Evolutionary conservation across 2,888 invertebrate species (phyloP), one percentile per base, ranked within the genome.

Genomic region (Crocallis elinguaria): DNA sequence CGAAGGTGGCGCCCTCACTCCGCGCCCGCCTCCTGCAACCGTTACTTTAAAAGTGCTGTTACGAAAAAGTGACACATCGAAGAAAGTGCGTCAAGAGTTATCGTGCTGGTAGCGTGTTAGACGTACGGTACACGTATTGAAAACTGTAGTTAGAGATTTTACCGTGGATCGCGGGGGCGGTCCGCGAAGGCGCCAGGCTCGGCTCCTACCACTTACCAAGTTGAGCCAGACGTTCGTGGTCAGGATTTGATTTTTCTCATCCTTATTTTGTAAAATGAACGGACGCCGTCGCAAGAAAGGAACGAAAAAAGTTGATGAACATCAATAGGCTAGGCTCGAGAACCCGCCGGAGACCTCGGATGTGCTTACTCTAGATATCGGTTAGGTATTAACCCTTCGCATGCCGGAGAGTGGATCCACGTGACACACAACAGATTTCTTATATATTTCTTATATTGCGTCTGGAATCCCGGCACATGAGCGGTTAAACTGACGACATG

Each of bases 221-320:
- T 98, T 97, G 88, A 98, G 95, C 98, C 98, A 98, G 92, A 98
- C 96, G 94, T 98, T 98, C 92, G 98, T 98, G 87, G 98, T 97
- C 93, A 98, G 95, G 93, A 98, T 98, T 95, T 98, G 98, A 93
- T 98, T 98, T 95, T 98, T 99, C 95, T 99, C 99, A 93, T 99
- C 98, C 98, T 99, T 89, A 87, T 88, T 88, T 88, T 84, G 88
- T 84, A 75, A 84, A 95, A 92, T 95, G 94, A 92, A 94, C 92
- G 92, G 90, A 87, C 89, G 90, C 85, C 81, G 84, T 82, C 86
- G 88, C 88, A 86, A 88, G 90, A 92, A 88, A 87, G 86, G 86
- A 86, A 88, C 78, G 86, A 88, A 88, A 90, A 87, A 79, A 82
- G 69, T 85, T 76, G 77, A 82, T 86, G 74, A 86, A 85, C 81